These are phyloP conservation scores for Arizona elegans DNA, from an alignment of 2,113 vertebrate species.

Conservation along the genomic window DNA sequence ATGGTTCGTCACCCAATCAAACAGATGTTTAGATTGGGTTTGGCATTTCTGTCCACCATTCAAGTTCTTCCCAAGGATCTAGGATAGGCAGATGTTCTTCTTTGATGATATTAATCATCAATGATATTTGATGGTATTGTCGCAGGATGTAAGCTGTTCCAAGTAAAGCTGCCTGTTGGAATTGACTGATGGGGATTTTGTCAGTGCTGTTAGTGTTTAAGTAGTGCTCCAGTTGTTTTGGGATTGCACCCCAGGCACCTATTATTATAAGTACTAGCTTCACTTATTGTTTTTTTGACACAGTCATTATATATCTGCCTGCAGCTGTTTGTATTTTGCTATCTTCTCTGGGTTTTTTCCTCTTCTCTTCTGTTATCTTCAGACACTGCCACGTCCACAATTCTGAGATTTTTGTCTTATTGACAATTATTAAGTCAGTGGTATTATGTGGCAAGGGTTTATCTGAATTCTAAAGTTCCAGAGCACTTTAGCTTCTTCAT, in stretches of 20 bases:
- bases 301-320: not conserved
- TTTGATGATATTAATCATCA: not conserved
- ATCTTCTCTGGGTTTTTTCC: not conserved
- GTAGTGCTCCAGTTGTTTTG: not conserved
- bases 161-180: not conserved
- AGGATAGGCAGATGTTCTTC: not conserved
- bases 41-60: not conserved
- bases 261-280: not conserved
- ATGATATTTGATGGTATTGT: not conserved
- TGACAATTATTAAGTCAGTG: not conserved
- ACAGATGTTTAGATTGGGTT: not conserved
- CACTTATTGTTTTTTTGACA: not conserved
- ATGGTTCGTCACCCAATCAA: not conserved
- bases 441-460: not conserved
- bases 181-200: not conserved
- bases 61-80: not conserved
- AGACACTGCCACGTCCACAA: not conserved
- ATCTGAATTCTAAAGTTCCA: not conserved
- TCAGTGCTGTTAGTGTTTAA: not conserved
- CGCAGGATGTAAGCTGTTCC: not conserved
- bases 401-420: not conserved
- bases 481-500: not conserved
- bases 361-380: not conserved
- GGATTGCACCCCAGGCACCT: not conserved
- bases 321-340: not conserved